phyloP scores from a whole-genome alignment of 2,888 invertebrate genomes.

The Troilus luridus region DNA sequence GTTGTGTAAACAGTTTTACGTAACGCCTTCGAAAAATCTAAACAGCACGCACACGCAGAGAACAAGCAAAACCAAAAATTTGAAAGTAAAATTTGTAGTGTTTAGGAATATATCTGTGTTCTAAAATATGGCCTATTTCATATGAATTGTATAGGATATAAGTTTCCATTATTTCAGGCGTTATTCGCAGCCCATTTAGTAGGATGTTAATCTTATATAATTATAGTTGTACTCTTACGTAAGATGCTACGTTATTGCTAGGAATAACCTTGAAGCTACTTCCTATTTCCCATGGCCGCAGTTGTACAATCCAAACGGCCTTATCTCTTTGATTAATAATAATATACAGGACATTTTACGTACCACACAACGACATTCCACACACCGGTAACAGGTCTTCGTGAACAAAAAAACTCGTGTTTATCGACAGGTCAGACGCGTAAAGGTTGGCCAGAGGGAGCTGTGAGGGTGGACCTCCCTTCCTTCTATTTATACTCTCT shows the following conservation, averaged over 20 bases:
- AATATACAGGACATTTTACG: neutral
- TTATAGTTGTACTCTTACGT: neutral
- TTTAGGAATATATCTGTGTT: no score
- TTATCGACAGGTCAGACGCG: conserved; percentile 2
- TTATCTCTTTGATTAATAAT: neutral
- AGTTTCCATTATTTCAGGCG: neutral
- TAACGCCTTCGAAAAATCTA: neutral
- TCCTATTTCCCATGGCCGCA: neutral
- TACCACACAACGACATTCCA: neutral
- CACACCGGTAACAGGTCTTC: conserved; percentile 4
- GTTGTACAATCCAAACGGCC: neutral
- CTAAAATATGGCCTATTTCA: neutral
- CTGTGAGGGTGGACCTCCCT: neutral
- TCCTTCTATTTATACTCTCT: conserved; percentile 22
- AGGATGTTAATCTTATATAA: neutral
- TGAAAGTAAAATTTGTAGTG: neutral
- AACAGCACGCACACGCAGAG: neutral
- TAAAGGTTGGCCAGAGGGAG: neutral
- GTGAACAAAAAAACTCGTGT: neutral
- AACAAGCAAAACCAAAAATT: neutral
- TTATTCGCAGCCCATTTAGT: neutral
- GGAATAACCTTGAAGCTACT: neutral
- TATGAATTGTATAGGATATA: neutral
- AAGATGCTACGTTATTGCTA: conserved; percentile 1
- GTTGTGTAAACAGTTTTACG: conserved; percentile 33